A percentile compares a stretch with the other conserved stretches of the same genome.
Conservation (phyloP, 2,888 invertebrate species). For the Parapristionchus giblindavisi region DNA sequence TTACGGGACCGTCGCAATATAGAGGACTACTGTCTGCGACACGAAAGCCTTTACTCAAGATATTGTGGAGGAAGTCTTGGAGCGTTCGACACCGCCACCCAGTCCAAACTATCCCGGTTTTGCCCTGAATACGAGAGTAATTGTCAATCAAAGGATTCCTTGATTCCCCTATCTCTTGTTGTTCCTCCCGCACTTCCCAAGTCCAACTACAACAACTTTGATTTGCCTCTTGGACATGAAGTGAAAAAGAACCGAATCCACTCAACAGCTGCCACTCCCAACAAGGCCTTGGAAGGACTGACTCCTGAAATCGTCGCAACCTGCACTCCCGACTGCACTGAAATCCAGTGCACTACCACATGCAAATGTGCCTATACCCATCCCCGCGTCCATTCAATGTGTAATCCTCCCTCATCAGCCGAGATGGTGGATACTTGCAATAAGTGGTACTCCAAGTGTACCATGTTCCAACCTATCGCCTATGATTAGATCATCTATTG, state of each 20-base stretch:
- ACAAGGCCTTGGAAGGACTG: slow-evolving; percentile 41
- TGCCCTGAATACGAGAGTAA: slow-evolving; percentile 63
- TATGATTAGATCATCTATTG: too few species aligned
- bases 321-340: slow-evolving; percentile 60
- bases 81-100: slow-evolving; percentile 47
- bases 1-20: slow-evolving; percentile 34
- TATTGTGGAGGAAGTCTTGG: slow-evolving; percentile 52
- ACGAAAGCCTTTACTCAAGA: slow-evolving; percentile 55
- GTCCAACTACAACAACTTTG: slow-evolving; percentile 44
- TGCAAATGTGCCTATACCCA: slow-evolving; percentile 63
- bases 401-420: slow-evolving; percentile 62
- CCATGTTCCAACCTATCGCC: slow-evolving; percentile 55
- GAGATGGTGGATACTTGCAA: slow-evolving; percentile 58
- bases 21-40: slow-evolving; percentile 55
- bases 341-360: slow-evolving; percentile 57
- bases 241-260: slow-evolving; percentile 38
- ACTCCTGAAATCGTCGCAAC: slow-evolving; percentile 57
- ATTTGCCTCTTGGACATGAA: slow-evolving; percentile 51
- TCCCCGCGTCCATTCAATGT: slow-evolving; percentile 61
- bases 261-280: too few species aligned
- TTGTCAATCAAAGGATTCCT: not conserved
- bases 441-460: slow-evolving; percentile 63
- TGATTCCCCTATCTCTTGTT: slow-evolving; percentile 44
- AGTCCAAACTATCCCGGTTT: slow-evolving; percentile 59
- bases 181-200: slow-evolving; percentile 62